These are phyloP conservation scores for Chiroxiphia lanceolata DNA, from an alignment of 2,797 vertebrate genomes.

Conservation along the genomic window DNA sequence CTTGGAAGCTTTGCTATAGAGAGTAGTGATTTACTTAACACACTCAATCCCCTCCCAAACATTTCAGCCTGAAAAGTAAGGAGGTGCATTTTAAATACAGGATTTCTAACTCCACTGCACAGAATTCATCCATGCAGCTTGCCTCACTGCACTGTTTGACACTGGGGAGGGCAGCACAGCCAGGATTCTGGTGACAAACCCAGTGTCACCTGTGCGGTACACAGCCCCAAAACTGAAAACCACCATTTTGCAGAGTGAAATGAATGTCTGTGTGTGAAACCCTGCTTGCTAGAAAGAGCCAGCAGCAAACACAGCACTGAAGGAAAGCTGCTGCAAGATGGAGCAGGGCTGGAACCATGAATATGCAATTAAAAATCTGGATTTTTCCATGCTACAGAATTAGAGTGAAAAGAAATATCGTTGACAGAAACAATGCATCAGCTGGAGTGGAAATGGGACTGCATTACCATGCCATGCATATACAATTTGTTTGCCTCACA, in stretches of 20 bases:
- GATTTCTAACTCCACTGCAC: not conserved
- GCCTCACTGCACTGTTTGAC: not conserved
- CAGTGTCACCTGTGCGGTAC: not conserved
- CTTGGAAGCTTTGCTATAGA: not conserved
- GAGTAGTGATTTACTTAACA: not conserved
- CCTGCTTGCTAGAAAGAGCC: not conserved
- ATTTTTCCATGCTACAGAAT: conserved; percentile 15
- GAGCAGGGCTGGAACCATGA: conserved; percentile 25
- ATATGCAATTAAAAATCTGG: conserved; percentile 14
- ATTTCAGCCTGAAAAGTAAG: not conserved
- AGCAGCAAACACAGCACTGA: not conserved
- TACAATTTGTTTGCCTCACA: conserved; percentile 25
- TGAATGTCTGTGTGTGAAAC: not conserved
- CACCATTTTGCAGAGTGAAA: not conserved
- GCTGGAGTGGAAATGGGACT: conserved; percentile 19
- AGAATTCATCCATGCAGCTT: rapidly evolving
- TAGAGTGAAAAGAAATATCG: not conserved
- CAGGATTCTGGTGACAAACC: not conserved
- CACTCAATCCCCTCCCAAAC: not conserved
- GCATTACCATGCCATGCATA: conserved; percentile 30
- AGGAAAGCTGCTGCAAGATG: not conserved
- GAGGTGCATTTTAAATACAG: not conserved
- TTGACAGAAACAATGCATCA: conserved; percentile 49
- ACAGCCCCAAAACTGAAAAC: not conserved
- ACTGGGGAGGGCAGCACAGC: not conserved